Conservation (phyloP, 2,113 vertebrate genomes). For the Neodon shergylaensis region DNA sequence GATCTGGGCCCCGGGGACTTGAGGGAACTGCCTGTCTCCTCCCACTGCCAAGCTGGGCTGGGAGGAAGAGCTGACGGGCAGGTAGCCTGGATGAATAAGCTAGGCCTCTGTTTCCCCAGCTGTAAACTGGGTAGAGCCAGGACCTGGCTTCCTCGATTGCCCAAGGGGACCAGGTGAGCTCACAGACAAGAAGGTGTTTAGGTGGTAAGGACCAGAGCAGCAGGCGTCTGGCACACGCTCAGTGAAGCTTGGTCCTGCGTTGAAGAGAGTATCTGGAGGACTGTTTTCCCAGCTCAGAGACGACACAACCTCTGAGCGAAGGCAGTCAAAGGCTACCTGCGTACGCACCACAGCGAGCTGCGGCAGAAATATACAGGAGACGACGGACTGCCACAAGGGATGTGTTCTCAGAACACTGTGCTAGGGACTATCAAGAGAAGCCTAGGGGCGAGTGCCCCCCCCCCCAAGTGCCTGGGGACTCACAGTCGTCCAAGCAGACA, state of each 20-base stretch:
- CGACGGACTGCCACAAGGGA: fast-evolving
- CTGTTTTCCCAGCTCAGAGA: background rate
- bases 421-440: fast-evolving
- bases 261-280: conserved; percentile 32
- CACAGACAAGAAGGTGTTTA: fast-evolving
- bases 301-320: background rate
- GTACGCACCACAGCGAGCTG: background rate
- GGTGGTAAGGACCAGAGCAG: background rate
- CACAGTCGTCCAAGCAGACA: background rate
- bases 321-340: background rate
- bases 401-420: background rate
- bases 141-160: too few species aligned
- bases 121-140: background rate
- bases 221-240: background rate
- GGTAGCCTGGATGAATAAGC: background rate
- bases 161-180: background rate
- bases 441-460: background rate
- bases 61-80: background rate
- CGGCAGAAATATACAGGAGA: fast-evolving
- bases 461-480: background rate
- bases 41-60: fast-evolving
- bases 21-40: too few species aligned
- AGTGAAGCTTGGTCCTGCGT: background rate
- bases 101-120: background rate
- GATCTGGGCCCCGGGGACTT: too few species aligned